Conservation (phyloP, 2,888 invertebrate genomes). For the Criorhina ranunculi region DNA sequence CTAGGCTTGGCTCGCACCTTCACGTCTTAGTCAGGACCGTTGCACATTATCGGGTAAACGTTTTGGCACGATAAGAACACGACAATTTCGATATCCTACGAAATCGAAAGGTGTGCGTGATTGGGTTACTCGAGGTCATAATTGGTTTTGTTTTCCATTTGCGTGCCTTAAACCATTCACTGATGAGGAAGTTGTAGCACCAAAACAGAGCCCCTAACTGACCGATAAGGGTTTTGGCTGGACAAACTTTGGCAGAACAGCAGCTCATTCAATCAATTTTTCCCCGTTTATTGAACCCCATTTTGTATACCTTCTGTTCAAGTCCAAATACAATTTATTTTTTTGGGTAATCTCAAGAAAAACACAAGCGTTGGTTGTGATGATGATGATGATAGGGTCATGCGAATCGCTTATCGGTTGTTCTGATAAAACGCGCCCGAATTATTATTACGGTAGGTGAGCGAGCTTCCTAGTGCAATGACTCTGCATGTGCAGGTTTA, state of each 20-base stretch:
- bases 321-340: background rate
- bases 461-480: conserved; percentile 59
- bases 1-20: conserved; percentile 57
- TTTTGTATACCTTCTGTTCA: background rate
- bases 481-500: conserved; percentile 15
- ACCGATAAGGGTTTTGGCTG: conserved; percentile 52
- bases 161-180: conserved; percentile 19
- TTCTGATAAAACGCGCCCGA: conserved; percentile 57
- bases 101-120: conserved; percentile 57
- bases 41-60: conserved; percentile 42
- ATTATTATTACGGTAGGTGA: conserved; percentile 40
- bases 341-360: conserved; percentile 57
- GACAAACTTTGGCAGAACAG: background rate
- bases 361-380: conserved; percentile 46
- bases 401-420: conserved; percentile 69
- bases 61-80: conserved; percentile 22
- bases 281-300: conserved; percentile 47
- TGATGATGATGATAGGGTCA: conserved; percentile 49
- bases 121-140: conserved; percentile 61
- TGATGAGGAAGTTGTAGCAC: conserved; percentile 40
- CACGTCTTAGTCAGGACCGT: conserved; percentile 36
- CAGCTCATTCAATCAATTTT: conserved; percentile 34
- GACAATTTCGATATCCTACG: conserved; percentile 53
- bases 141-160: background rate
- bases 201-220: conserved; percentile 14